phyloP scores from a whole-genome alignment of 2,888 invertebrate genomes.

The Epsilonema sp. region DNA sequence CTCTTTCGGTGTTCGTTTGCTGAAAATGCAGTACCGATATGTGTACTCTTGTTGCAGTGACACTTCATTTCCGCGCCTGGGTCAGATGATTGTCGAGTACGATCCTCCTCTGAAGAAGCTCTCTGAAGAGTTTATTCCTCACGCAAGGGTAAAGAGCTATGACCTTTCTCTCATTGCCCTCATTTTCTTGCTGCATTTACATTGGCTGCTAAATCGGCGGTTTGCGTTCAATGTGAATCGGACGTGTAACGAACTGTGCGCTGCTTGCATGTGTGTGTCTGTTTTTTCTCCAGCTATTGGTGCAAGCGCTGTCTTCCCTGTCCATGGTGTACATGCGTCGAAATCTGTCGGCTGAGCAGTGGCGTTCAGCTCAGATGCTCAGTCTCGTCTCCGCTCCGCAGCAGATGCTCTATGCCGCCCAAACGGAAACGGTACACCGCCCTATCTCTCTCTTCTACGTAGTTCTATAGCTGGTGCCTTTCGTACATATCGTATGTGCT shows the following conservation, averaged over 20 bases:
- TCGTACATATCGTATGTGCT: too few species aligned
- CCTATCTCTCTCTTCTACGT: neutral
- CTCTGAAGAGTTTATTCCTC: constrained; percentile 86
- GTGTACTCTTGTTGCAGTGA: constrained; percentile 23
- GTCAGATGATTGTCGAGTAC: constrained; percentile 93
- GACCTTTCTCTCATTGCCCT: neutral
- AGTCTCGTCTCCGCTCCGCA: constrained; percentile 82
- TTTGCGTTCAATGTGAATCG: too few species aligned
- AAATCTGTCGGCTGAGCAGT: constrained; percentile 76
- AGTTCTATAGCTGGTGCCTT: too few species aligned
- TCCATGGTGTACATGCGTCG: constrained; percentile 66
- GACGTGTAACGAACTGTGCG: too few species aligned
- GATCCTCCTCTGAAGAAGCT: constrained; percentile 83
- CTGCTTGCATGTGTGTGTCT: too few species aligned
- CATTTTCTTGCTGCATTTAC: neutral
- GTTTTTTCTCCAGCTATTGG: constrained; percentile 41
- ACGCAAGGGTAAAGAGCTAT: constrained; percentile 44
- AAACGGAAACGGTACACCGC: constrained; percentile 53
- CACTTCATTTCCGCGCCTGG: constrained; percentile 62
- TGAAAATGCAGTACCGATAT: neutral
- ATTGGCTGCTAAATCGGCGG: too few species aligned
- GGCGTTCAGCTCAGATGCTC: constrained; percentile 49
- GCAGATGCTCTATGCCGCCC: constrained; percentile 76
- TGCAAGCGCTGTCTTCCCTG: constrained; percentile 66
- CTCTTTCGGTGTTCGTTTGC: neutral